Percentiles rank a stretch among this genome's conserved stretches.
phyloP scores from a whole-genome alignment of 2,888 invertebrate genomes.

The Cabera pusaria region DNA sequence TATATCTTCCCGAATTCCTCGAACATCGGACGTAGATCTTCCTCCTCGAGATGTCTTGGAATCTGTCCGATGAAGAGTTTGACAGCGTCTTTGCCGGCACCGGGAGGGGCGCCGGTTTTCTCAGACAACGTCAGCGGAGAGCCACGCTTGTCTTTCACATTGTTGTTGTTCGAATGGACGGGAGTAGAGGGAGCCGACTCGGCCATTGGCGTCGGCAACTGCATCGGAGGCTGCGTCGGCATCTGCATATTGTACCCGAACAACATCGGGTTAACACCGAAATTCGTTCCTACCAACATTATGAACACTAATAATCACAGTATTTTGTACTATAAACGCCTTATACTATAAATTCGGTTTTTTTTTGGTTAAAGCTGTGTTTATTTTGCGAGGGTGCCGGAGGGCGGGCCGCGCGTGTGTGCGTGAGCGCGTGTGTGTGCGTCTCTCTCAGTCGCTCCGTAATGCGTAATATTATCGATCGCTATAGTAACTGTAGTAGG shows the following conservation, averaged over 20 bases:
- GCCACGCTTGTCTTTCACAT: constrained; percentile 44
- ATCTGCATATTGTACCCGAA: constrained; percentile 62
- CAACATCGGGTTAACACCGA: constrained; percentile 65
- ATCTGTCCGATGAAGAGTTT: constrained; percentile 97
- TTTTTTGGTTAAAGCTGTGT: constrained; percentile 76
- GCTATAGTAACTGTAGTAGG: constrained; percentile 71
- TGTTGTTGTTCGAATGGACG: constrained; percentile 49
- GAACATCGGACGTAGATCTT: constrained; percentile 94
- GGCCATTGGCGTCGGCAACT: constrained; percentile 43
- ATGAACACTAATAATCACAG: constrained; percentile 72
- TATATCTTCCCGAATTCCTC: constrained; percentile 97
- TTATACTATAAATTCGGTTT: constrained; percentile 80
- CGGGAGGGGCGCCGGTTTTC: constrained; percentile 70
- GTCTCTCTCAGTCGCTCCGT: constrained; percentile 63
- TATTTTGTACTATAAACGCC: constrained; percentile 69
- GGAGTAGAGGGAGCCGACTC: constrained; percentile 72
- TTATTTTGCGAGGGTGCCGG: constrained; percentile 51
- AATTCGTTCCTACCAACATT: constrained; percentile 72
- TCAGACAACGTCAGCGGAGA: constrained; percentile 70
- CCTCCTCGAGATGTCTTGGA: constrained; percentile 94
- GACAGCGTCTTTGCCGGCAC: constrained; percentile 84
- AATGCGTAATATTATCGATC: constrained; percentile 84
- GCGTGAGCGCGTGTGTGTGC: constrained; percentile 49
- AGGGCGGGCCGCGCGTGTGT: constrained; percentile 55
- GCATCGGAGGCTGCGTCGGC: constrained; percentile 23